A percentile compares a stretch with the other conserved stretches of the same genome.
Evolutionary conservation across 2,113 vertebrate species (phyloP).

Genomic region (Tautogolabrus adspersus): DNA sequence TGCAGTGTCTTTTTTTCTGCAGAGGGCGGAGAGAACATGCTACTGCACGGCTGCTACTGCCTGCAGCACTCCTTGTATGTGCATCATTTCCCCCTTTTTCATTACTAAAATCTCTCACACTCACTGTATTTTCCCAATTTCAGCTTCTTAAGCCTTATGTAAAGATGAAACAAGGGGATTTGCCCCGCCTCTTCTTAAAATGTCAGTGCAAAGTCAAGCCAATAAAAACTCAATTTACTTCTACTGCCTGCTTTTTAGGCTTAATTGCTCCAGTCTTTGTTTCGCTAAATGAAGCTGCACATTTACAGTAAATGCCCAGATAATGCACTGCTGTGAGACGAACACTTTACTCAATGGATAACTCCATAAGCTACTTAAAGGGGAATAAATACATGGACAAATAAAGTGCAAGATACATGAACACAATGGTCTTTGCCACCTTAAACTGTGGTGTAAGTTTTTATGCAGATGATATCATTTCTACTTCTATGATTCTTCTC

Average conservation of each 20-base stretch:
- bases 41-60: conserved; percentile 31
- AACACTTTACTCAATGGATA: neutral
- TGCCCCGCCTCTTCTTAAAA: neutral
- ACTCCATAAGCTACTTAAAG: too few species aligned
- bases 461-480: too few species aligned
- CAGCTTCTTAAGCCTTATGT: neutral
- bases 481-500: too few species aligned
- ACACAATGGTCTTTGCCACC: too few species aligned
- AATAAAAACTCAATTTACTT: conserved; percentile 13
- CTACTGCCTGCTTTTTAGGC: conserved; percentile 1
- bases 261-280: conserved; percentile 6
- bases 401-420: too few species aligned
- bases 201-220: neutral
- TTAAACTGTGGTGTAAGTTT: too few species aligned
- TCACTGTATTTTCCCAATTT: neutral
- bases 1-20: conserved; percentile 68
- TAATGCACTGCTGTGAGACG: neutral
- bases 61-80: conserved; percentile 28
- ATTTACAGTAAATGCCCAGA: neutral
- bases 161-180: conserved; percentile 1
- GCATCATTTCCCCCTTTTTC: neutral
- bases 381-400: too few species aligned
- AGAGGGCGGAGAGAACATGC: conserved; percentile 59
- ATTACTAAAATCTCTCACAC: neutral
- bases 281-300: neutral